Conservation (phyloP, 2,888 invertebrate genomes). For the Polyommatus icarus region DNA sequence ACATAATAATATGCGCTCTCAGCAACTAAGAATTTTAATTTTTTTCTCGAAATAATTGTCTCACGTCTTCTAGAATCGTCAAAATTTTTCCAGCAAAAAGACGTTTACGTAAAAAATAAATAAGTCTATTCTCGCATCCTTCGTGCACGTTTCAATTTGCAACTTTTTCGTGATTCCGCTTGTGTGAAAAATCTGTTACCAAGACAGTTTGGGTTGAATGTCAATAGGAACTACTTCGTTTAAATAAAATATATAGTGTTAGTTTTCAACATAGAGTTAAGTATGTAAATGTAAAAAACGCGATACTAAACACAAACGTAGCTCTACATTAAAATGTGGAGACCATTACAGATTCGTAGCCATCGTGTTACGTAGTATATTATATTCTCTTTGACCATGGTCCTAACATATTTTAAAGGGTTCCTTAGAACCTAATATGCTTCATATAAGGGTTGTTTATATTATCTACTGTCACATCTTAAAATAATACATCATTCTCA, state of each 20-base stretch:
- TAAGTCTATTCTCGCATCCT: background rate
- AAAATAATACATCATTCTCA: background rate
- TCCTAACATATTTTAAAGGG: too few species aligned
- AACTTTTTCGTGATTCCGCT: slow-evolving; percentile 27
- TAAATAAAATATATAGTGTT: background rate
- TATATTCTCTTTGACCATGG: too few species aligned
- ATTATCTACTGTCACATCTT: too few species aligned
- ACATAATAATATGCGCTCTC: background rate
- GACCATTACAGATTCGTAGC: background rate
- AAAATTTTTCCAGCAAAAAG: background rate
- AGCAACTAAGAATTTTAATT: background rate
- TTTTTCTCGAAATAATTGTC: background rate
- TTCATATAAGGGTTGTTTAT: too few species aligned
- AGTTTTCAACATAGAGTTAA: background rate
- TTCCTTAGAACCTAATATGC: too few species aligned
- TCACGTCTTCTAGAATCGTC: background rate
- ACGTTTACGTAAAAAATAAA: background rate
- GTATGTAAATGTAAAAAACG: background rate
- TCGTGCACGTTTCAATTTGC: slow-evolving; percentile 23
- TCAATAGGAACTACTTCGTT: background rate
- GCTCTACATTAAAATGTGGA: background rate
- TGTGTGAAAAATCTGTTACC: slow-evolving; percentile 22
- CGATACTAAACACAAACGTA: background rate
- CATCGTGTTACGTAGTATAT: too few species aligned
- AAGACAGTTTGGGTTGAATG: background rate